Percentiles rank a stretch among this genome's conserved stretches.
Evolutionary conservation across 2,888 invertebrate genomes (phyloP).

Genomic region (Micoletzkya japonica): DNA sequence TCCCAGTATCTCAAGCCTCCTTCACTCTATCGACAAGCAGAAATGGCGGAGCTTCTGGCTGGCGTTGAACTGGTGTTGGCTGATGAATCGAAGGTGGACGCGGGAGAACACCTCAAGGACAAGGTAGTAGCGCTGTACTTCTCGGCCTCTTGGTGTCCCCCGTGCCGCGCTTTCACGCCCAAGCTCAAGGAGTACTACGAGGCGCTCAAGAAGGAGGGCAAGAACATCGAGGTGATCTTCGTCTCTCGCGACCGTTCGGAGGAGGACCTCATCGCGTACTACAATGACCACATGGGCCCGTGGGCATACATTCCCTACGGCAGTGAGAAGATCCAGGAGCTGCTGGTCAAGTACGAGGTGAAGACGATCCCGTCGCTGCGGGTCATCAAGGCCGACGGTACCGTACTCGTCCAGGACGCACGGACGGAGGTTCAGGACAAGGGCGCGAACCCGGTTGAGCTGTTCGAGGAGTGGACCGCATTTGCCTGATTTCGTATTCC

Average conservation of each 20-base stretch:
- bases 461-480: slow-evolving; percentile 46
- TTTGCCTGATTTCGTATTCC: slow-evolving; percentile 6
- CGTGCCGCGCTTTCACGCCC: slow-evolving; percentile 61
- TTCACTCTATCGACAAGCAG: no score
- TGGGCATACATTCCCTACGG: slow-evolving; percentile 58
- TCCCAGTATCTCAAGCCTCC: no score
- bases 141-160: slow-evolving; percentile 69
- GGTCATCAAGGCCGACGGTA: slow-evolving; percentile 66
- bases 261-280: slow-evolving; percentile 58
- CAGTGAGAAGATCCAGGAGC: slow-evolving; percentile 48
- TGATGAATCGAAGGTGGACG: slow-evolving; percentile 19
- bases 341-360: slow-evolving; percentile 46
- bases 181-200: slow-evolving; percentile 61
- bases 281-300: slow-evolving; percentile 57
- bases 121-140: slow-evolving; percentile 68
- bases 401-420: slow-evolving; percentile 66
- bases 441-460: slow-evolving; percentile 39
- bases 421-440: slow-evolving; percentile 66
- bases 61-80: slow-evolving; percentile 14
- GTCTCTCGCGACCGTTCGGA: slow-evolving; percentile 57
- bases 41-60: slow-evolving; percentile 26
- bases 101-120: slow-evolving; percentile 53
- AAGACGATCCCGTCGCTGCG: slow-evolving; percentile 66
- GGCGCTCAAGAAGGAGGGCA: slow-evolving; percentile 47
- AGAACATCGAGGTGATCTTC: slow-evolving; percentile 56